Conservation (phyloP, 2,797 vertebrate species). For the Gambusia yucatana region DNA sequence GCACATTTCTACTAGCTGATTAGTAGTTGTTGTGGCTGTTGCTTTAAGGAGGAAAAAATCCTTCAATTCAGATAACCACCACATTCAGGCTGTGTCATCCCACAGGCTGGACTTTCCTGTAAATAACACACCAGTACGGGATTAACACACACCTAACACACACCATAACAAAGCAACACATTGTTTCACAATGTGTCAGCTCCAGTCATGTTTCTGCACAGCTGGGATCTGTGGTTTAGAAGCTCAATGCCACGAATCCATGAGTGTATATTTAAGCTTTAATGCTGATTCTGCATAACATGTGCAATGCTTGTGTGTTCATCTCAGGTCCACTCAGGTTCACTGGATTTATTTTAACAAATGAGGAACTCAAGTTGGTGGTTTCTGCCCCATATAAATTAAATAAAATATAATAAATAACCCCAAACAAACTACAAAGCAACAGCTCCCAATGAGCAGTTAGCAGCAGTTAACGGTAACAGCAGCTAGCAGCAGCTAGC, state of each 20-base stretch:
- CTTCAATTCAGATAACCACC: background rate
- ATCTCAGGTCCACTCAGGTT: no score
- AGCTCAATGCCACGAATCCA: background rate
- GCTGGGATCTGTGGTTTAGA: background rate
- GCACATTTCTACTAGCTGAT: background rate
- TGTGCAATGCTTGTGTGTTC: no score
- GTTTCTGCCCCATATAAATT: no score
- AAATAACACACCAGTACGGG: conserved; percentile 23
- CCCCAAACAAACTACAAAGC: no score
- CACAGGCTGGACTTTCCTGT: conserved; percentile 35
- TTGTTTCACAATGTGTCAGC: conserved; percentile 38
- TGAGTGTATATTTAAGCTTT: background rate
- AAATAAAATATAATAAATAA: no score
- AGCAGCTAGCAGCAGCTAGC: no score
- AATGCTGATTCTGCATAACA: background rate
- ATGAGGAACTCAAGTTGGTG: no score
- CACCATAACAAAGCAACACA: conserved; percentile 20
- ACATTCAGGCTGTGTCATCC: conserved; percentile 15
- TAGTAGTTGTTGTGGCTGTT: background rate
- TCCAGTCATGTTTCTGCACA: conserved; percentile 13
- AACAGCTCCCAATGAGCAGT: no score
- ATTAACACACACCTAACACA: conserved; percentile 4
- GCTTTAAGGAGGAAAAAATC: conserved; percentile 12
- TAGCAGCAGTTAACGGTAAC: no score
- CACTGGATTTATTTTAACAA: no score